Conservation (phyloP, 2,797 vertebrate species). For the Acipenser transmontanus region DNA sequence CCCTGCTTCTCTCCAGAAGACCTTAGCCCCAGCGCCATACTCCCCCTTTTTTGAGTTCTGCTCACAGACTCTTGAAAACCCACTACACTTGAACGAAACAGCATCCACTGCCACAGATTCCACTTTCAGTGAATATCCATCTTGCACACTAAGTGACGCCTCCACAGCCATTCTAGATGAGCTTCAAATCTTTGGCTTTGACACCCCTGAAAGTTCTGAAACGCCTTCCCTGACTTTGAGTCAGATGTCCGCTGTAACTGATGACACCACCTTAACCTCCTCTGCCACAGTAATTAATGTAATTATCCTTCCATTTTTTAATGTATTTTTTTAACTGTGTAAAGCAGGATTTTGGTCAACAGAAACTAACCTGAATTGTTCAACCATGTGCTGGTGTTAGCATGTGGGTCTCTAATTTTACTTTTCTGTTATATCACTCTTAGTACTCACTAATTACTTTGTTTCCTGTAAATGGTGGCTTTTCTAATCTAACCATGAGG, state of each 20-base stretch:
- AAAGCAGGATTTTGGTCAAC: conserved; percentile 33
- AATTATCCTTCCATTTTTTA: conserved; percentile 65
- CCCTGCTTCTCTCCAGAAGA: conserved; percentile 56
- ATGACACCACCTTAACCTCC: conserved; percentile 58
- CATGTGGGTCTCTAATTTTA: conserved; percentile 5
- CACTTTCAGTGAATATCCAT: conserved; percentile 75
- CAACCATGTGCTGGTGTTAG: conserved; percentile 34
- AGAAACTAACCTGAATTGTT: conserved; percentile 16
- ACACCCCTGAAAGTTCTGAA: conserved; percentile 66
- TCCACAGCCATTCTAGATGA: conserved; percentile 75
- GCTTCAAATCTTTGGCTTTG: conserved; percentile 72
- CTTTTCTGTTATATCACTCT: background rate
- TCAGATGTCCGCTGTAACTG: conserved; percentile 65
- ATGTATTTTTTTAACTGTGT: conserved; percentile 24
- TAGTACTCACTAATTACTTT: too few relatives aligned
- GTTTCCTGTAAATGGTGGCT: too few relatives aligned
- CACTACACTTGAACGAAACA: conserved; percentile 30
- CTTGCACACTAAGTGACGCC: conserved; percentile 39
- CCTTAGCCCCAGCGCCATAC: conserved; percentile 54
- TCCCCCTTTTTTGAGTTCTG: conserved; percentile 9
- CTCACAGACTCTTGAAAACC: conserved; percentile 28
- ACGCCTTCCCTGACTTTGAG: conserved; percentile 81
- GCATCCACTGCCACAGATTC: conserved; percentile 66
- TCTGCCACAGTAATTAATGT: conserved; percentile 72
- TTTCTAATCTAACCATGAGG: too few relatives aligned